These are phyloP conservation scores for Charaxes varanes DNA, from an alignment of 1,140 invertebrate species.

Conservation along the genomic window DNA sequence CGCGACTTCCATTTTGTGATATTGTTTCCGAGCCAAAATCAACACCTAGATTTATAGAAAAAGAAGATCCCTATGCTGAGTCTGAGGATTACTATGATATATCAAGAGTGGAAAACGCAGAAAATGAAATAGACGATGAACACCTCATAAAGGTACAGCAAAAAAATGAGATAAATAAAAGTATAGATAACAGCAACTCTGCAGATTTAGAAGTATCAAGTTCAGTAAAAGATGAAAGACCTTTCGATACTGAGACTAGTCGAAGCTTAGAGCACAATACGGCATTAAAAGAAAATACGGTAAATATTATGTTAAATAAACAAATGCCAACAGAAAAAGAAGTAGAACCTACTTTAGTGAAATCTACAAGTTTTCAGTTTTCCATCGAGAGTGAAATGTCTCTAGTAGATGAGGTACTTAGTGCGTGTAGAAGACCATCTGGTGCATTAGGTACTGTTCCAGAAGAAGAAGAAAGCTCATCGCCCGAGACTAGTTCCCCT, in stretches of 20 bases:
- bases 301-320: constrained; percentile 53
- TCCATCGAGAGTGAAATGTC: constrained; percentile 51
- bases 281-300: constrained; percentile 58
- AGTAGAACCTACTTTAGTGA: constrained; percentile 33
- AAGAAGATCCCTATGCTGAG: constrained; percentile 60
- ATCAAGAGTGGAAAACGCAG: constrained; percentile 50
- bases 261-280: constrained; percentile 47
- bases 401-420: constrained; percentile 63
- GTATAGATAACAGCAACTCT: constrained; percentile 42
- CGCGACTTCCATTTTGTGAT: constrained; percentile 46
- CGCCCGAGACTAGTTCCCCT: constrained; percentile 65
- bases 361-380: constrained; percentile 53
- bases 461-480: constrained; percentile 76
- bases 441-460: constrained; percentile 75
- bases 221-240: constrained; percentile 36
- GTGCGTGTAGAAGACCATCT: constrained; percentile 58
- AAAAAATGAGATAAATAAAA: constrained; percentile 71
- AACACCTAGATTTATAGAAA: constrained; percentile 60
- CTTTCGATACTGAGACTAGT: constrained; percentile 54
- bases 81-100: constrained; percentile 58
- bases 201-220: constrained; percentile 32
- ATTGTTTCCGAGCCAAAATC: constrained; percentile 56
- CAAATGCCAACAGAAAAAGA: constrained; percentile 40
- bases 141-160: constrained; percentile 64
- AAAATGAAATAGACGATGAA: constrained; percentile 63